Evolutionary conservation across 2,113 vertebrate species (phyloP).

Genomic region (Terrapene triunguis): DNA sequence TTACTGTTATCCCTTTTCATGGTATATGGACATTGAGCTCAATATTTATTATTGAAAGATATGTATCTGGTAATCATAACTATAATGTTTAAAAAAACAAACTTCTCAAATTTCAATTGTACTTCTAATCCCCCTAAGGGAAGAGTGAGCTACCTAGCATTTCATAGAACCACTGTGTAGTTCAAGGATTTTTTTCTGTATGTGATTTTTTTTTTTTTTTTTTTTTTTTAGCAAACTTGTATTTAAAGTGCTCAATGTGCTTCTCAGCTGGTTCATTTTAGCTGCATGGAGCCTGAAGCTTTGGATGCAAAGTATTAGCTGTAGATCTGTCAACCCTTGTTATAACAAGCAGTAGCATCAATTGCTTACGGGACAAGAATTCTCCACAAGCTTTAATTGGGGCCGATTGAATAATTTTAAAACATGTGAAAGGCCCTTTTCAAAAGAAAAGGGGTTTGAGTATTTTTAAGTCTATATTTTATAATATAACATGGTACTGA

Average conservation of each 20-base stretch:
- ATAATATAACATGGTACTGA: not conserved
- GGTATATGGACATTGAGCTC: not conserved
- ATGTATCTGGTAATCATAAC: not conserved
- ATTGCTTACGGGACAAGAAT: not conserved
- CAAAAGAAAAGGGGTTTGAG: not conserved
- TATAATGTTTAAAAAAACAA: not conserved
- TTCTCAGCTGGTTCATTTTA: slow-evolving; percentile 1
- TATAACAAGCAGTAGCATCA: slow-evolving; percentile 1
- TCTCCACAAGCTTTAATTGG: not conserved
- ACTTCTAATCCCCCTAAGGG: not conserved
- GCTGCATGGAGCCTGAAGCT: slow-evolving; percentile 1
- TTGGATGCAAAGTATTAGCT: slow-evolving; percentile 19
- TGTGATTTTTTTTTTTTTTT: not conserved
- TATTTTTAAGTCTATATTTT: not conserved
- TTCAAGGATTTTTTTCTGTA: not conserved
- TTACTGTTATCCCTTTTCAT: accelerated
- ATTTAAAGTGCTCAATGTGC: not conserved
- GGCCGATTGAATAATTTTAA: slow-evolving; percentile 11
- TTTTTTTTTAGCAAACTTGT: not conserved
- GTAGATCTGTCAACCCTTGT: slow-evolving; percentile 42
- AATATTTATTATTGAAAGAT: not conserved
- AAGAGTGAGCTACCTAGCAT: not conserved
- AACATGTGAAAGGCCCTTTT: not conserved
- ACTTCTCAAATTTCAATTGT: not conserved
- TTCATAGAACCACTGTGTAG: not conserved